phyloP scores from a whole-genome alignment of 2,888 invertebrate species.

The Meteorus cinctellus region DNA sequence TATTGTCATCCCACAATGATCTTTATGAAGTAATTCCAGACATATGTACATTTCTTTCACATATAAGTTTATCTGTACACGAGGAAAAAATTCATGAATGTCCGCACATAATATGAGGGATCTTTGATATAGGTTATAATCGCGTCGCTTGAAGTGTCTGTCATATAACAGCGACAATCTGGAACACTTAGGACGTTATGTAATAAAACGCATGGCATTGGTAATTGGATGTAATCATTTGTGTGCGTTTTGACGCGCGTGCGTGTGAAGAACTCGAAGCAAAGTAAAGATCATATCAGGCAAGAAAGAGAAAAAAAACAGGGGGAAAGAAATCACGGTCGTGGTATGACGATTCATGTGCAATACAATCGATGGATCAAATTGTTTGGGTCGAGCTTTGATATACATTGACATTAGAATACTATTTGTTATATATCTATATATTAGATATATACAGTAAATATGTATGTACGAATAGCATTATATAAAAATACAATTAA shows the following conservation, averaged over 20 bases:
- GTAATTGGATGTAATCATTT: conserved; percentile 50
- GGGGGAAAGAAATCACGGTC: conserved; percentile 43
- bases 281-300: background rate
- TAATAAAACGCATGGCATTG: conserved; percentile 46
- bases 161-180: conserved; percentile 45
- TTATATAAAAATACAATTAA: conserved; percentile 63
- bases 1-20: background rate
- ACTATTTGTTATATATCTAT: conserved; percentile 5
- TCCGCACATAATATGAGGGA: background rate
- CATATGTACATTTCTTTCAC: background rate
- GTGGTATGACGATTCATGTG: conserved; percentile 32
- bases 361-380: conserved; percentile 47
- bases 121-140: conserved; percentile 18
- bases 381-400: conserved; percentile 30
- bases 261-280: background rate
- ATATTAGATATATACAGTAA: conserved; percentile 22
- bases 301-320: background rate
- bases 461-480: conserved; percentile 43
- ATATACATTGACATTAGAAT: conserved; percentile 25
- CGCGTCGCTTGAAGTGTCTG: conserved; percentile 26
- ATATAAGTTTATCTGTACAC: background rate
- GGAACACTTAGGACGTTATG: conserved; percentile 46
- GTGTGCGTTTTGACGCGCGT: conserved; percentile 7
- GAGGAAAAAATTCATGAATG: conserved; percentile 22
- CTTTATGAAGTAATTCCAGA: no score